Percentiles rank a stretch among this genome's conserved stretches.
Evolutionary conservation across 2,797 vertebrate genomes (phyloP).

Genomic region (Rhodeus uyekii): DNA sequence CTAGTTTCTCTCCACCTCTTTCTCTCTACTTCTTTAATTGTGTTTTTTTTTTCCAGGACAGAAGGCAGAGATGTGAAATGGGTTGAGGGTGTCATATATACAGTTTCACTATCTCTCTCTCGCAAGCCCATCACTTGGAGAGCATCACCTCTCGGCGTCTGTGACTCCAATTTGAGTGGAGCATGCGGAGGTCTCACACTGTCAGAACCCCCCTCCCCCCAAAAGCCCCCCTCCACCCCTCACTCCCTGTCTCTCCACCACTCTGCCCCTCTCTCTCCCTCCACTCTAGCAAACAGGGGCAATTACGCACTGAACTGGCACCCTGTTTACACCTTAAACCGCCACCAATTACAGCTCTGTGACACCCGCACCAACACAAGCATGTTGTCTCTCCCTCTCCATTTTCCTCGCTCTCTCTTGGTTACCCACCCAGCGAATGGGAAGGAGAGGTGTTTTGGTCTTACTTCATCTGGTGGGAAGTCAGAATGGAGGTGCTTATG

Average conservation of each 20-base stretch:
- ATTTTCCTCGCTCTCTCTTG: slow-evolving; percentile 20
- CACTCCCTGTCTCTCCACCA: slow-evolving; percentile 36
- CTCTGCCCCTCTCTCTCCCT: slow-evolving; percentile 62
- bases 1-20: not conserved
- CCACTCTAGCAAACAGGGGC: slow-evolving; percentile 61
- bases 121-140: slow-evolving; percentile 30
- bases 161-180: slow-evolving; percentile 61
- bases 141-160: slow-evolving; percentile 43
- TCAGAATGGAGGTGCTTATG: slow-evolving; percentile 38
- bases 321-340: slow-evolving; percentile 79
- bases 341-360: slow-evolving; percentile 78
- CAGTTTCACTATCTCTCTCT: slow-evolving; percentile 39
- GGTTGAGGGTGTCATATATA: slow-evolving; percentile 35
- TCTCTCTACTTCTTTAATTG: slow-evolving; percentile 28
- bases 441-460: slow-evolving; percentile 52
- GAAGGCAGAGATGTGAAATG: slow-evolving; percentile 47
- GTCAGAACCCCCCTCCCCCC: slow-evolving; percentile 63
- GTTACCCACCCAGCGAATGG: slow-evolving; percentile 23
- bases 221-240: not conserved
- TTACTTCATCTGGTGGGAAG: slow-evolving; percentile 44
- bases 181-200: slow-evolving; percentile 66
- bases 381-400: slow-evolving; percentile 46
- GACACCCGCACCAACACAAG: slow-evolving; percentile 68
- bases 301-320: slow-evolving; percentile 70
- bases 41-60: slow-evolving; percentile 21